These are phyloP conservation scores for Crossaster papposus DNA, from an alignment of 53 echinoderm and acorn worm species.

Conservation along the genomic window DNA sequence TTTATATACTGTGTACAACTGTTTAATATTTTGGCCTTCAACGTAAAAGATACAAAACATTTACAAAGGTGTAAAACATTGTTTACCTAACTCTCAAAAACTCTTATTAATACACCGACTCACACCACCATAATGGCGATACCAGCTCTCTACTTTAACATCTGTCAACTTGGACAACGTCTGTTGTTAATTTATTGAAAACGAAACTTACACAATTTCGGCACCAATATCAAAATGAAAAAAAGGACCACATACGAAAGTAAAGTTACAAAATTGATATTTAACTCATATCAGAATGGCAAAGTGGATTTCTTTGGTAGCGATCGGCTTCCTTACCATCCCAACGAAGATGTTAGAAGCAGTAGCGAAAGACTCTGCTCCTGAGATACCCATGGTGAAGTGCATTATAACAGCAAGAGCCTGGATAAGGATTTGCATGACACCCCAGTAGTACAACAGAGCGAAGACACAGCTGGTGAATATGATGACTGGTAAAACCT, in stretches of 20 bases:
- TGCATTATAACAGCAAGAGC: constrained; percentile 88
- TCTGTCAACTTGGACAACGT: too few species aligned
- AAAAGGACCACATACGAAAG: too few species aligned
- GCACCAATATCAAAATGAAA: too few species aligned
- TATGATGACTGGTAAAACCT: constrained; percentile 96
- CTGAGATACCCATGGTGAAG: constrained; percentile 92
- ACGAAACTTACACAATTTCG: too few species aligned
- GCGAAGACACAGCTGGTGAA: constrained; percentile 90
- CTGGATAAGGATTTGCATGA: constrained; percentile 87
- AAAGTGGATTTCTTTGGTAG: background rate
- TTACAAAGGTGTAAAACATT: too few species aligned
- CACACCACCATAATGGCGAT: background rate
- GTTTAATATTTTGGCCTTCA: too few species aligned
- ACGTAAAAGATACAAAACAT: too few species aligned
- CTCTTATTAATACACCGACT: background rate
- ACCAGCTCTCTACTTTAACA: background rate
- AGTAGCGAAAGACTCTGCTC: constrained; percentile 92
- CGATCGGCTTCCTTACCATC: constrained; percentile 68
- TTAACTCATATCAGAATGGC: background rate
- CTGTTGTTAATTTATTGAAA: too few species aligned
- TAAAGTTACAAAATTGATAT: too few species aligned
- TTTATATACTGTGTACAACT: too few species aligned
- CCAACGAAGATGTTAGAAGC: constrained; percentile 97
- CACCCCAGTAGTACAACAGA: constrained; percentile 81
- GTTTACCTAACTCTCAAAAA: background rate